A percentile compares a stretch with the other conserved stretches of the same genome.
Evolutionary conservation across 2,888 invertebrate genomes (phyloP).

Genomic region (Platerodrilus igneus): DNA sequence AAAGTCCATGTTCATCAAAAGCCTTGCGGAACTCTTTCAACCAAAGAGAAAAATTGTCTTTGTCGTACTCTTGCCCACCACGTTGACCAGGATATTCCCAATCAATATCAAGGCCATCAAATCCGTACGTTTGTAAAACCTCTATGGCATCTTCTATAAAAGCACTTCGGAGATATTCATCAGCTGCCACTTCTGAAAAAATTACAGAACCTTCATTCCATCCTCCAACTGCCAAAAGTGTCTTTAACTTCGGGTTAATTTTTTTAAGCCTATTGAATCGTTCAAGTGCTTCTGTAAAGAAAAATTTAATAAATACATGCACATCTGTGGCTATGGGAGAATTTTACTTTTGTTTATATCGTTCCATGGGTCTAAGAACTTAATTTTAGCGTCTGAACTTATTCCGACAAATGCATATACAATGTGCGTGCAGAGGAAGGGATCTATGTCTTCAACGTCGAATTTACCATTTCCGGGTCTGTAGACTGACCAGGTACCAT

Average conservation of each 20-base stretch:
- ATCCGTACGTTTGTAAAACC: conserved; percentile 55
- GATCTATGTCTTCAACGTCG: conserved; percentile 61
- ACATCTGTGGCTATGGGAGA: too few species aligned
- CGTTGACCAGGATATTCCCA: conserved; percentile 67
- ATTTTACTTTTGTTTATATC: conserved; percentile 53
- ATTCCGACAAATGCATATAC: conserved; percentile 72
- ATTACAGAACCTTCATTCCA: conserved; percentile 55
- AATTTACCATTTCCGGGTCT: conserved; percentile 62
- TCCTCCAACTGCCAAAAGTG: conserved; percentile 64
- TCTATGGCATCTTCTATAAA: conserved; percentile 56
- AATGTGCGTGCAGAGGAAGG: conserved; percentile 67
- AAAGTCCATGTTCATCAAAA: conserved; percentile 3
- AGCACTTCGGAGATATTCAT: conserved; percentile 45
- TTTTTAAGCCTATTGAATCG: conserved; percentile 54
- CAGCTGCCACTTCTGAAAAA: conserved; percentile 48
- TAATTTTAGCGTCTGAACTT: conserved; percentile 47
- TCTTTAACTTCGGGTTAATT: conserved; percentile 52
- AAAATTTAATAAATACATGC: too few species aligned
- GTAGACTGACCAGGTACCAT: conserved; percentile 72
- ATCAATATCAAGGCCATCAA: conserved; percentile 69
- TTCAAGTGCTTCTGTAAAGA: conserved; percentile 48
- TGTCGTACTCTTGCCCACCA: conserved; percentile 50
- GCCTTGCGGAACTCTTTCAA: conserved; percentile 4
- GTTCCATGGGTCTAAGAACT: conserved; percentile 56
- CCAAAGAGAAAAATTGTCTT: conserved; percentile 6